Conservation (phyloP, 2,888 invertebrate genomes). For the Coenonympha glycerion region DNA sequence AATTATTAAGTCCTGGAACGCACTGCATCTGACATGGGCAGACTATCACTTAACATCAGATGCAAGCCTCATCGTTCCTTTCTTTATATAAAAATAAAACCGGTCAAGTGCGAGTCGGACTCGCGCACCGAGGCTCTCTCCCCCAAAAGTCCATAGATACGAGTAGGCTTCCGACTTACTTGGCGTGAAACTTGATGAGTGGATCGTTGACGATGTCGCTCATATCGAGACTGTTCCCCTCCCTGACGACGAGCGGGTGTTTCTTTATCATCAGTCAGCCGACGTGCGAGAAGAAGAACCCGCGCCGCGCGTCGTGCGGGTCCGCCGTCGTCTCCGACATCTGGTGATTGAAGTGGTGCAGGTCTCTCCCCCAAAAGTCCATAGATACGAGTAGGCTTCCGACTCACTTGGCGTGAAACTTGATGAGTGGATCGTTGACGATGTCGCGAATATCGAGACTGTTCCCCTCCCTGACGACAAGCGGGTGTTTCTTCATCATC, state of each 20-base stretch:
- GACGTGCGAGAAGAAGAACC: conserved; percentile 94
- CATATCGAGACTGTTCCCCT: conserved; percentile 88
- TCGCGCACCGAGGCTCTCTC: conserved; percentile 84
- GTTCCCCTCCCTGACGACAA: conserved; percentile 84
- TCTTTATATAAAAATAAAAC: no score
- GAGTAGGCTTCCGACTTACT: no score
- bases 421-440: conserved; percentile 82
- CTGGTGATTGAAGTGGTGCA: conserved; percentile 85
- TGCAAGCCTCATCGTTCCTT: no score
- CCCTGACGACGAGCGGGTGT: conserved; percentile 87
- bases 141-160: no score
- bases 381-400: no score
- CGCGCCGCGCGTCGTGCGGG: conserved; percentile 86
- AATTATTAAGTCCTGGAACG: no score
- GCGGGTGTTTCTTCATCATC: conserved; percentile 91
- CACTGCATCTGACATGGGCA: no score
- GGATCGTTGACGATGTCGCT: conserved; percentile 86
- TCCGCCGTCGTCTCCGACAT: conserved; percentile 87
- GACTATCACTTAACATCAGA: no score
- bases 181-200: conserved; percentile 84
- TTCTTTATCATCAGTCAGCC: conserved; percentile 95
- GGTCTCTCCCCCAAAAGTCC: conserved; percentile 86
- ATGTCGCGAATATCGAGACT: conserved; percentile 90
- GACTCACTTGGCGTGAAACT: conserved; percentile 84
- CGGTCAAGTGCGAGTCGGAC: no score